Conservation (phyloP, 2,888 invertebrate species). For the Caprella mutica region DNA sequence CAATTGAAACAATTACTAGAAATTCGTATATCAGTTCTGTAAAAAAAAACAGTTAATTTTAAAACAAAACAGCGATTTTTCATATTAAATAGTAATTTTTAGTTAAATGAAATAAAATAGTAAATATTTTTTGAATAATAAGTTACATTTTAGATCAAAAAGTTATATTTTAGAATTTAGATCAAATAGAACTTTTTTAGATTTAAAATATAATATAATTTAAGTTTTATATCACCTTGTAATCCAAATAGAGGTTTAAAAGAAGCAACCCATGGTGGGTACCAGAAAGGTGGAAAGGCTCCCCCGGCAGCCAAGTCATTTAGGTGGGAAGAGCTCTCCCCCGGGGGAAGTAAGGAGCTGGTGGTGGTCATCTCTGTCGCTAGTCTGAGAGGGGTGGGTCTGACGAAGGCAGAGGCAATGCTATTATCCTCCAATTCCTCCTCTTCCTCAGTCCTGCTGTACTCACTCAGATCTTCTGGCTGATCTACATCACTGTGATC, state of each 20-base stretch:
- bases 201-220: background rate
- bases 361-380: too few relatives aligned
- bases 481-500: background rate
- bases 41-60: too few relatives aligned
- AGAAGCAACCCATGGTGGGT: conserved; percentile 32
- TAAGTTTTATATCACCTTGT: conserved; percentile 16
- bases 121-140: too few relatives aligned
- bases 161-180: background rate
- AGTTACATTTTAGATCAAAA: too few relatives aligned
- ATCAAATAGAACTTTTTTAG: background rate
- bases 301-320: conserved; percentile 9
- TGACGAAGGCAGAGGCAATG: conserved; percentile 30
- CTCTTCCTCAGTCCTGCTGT: too few relatives aligned
- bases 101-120: too few relatives aligned
- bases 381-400: conserved; percentile 28
- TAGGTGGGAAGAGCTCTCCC: conserved; percentile 13
- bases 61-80: too few relatives aligned
- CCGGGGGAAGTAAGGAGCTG: too few relatives aligned
- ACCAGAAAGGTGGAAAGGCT: conserved; percentile 23
- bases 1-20: too few relatives aligned
- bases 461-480: too few relatives aligned
- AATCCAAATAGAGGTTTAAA: conserved; percentile 32
- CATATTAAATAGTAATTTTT: too few relatives aligned
- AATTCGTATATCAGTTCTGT: too few relatives aligned
- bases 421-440: conserved; percentile 7